Percentiles rank a stretch among this genome's conserved stretches.
phyloP scores from a whole-genome alignment of 2,113 vertebrate genomes.

The Diglossa brunneiventris region DNA sequence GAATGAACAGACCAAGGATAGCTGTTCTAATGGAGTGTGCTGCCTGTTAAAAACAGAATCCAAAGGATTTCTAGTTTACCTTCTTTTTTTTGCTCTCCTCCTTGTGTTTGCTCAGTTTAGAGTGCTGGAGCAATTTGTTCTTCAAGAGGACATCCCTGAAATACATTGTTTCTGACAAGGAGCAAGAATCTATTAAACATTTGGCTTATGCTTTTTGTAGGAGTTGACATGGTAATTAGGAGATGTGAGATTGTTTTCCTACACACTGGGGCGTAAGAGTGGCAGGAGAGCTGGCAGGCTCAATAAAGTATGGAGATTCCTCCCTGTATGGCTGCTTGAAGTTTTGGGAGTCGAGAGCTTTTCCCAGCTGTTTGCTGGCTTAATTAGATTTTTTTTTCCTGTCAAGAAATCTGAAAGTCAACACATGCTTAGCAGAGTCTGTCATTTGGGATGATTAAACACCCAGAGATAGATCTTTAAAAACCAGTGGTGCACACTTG shows the following conservation, averaged over 20 bases:
- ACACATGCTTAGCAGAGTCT: slow-evolving; percentile 18
- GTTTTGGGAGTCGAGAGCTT: not conserved
- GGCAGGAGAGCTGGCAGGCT: not conserved
- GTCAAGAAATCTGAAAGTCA: slow-evolving; percentile 41
- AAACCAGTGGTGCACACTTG: not conserved
- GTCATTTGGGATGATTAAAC: slow-evolving; percentile 12
- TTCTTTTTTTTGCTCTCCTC: not conserved
- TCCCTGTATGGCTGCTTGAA: not conserved
- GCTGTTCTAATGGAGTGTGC: not conserved
- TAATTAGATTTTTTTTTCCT: slow-evolving; percentile 27
- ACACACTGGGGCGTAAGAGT: not conserved
- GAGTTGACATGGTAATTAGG: not conserved
- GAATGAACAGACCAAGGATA: not conserved
- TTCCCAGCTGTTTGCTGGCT: slow-evolving; percentile 34
- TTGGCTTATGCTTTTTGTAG: not conserved
- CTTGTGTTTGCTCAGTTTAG: not conserved
- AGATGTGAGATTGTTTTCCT: not conserved
- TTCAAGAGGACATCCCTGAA: not conserved
- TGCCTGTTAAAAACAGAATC: not conserved
- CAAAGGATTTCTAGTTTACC: not conserved
- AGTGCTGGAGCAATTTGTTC: not conserved
- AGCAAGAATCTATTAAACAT: not conserved
- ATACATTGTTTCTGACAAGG: slow-evolving; percentile 6
- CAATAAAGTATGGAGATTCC: not conserved
- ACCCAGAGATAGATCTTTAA: not conserved